Evolutionary conservation across 1,140 invertebrate genomes (phyloP).

Genomic region (Saxidomus purpurata): DNA sequence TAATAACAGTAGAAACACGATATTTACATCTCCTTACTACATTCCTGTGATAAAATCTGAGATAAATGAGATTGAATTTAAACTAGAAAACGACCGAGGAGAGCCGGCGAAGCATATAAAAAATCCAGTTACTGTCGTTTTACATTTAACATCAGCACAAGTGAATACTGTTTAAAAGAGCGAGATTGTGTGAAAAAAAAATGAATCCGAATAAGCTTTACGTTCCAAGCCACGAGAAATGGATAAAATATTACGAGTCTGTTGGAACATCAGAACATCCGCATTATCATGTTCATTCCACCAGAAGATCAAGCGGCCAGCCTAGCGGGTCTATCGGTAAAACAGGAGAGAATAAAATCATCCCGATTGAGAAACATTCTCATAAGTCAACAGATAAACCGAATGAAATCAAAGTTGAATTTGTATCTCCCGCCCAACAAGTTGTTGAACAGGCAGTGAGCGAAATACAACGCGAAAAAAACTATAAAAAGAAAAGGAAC

Average conservation of each 20-base stretch:
- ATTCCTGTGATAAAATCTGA: background rate
- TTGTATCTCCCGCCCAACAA: conserved; percentile 3
- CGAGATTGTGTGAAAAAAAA: background rate
- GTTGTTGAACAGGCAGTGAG: conserved; percentile 18
- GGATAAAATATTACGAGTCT: no score
- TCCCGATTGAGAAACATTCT: conserved; percentile 5
- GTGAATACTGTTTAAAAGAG: no score
- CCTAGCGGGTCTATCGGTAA: background rate
- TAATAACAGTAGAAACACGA: background rate
- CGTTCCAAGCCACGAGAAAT: no score
- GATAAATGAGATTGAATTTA: no score
- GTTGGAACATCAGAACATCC: conserved; percentile 1
- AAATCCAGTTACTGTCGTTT: background rate
- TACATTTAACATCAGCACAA: background rate
- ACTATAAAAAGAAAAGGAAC: background rate
- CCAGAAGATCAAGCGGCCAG: background rate
- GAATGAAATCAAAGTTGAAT: background rate
- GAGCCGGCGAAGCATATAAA: no score
- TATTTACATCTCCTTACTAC: background rate
- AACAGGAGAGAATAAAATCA: background rate
- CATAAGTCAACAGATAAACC: background rate
- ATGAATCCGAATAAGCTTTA: background rate
- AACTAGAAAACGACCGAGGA: no score
- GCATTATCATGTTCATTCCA: background rate
- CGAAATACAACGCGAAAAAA: background rate